Conservation (phyloP, 1,140 invertebrate species). For the Lerema accius region DNA sequence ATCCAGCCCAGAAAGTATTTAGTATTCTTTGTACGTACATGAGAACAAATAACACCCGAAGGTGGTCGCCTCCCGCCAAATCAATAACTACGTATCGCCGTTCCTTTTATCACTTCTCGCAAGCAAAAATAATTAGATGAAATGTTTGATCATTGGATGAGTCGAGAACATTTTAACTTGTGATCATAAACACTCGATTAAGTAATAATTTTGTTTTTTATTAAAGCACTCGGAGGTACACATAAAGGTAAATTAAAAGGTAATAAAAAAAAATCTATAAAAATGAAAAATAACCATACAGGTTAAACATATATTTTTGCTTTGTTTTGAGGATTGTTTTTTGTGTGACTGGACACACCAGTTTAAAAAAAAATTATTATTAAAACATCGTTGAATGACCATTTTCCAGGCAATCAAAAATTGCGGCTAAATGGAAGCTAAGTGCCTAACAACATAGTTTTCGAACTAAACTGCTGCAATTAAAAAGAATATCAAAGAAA, state of each 20-base stretch:
- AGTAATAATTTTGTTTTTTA: too few species aligned
- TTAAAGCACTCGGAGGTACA: too few species aligned
- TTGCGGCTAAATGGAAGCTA: neutral
- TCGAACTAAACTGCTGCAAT: slow-evolving; percentile 2
- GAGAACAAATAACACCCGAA: slow-evolving; percentile 38
- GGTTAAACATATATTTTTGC: too few species aligned
- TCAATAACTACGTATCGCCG: slow-evolving; percentile 38
- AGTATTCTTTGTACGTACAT: slow-evolving; percentile 36
- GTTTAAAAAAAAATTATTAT: too few species aligned
- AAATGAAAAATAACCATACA: too few species aligned
- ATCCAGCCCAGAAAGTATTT: slow-evolving; percentile 16
- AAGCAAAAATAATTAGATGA: slow-evolving; percentile 25
- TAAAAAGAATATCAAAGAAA: slow-evolving; percentile 26
- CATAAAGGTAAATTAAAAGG: too few species aligned
- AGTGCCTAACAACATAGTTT: neutral
- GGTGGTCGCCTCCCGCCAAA: slow-evolving; percentile 32
- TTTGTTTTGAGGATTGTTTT: too few species aligned
- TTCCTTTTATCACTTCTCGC: slow-evolving; percentile 29
- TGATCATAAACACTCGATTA: neutral
- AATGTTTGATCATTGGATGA: neutral
- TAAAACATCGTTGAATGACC: too few species aligned
- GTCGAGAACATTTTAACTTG: neutral
- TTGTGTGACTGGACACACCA: too few species aligned
- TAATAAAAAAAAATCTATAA: too few species aligned
- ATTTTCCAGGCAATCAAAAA: neutral